Percentiles rank a stretch among this genome's conserved stretches.
phyloP scores from a whole-genome alignment of 2,797 vertebrate species.

The Aplochiton taeniatus region DNA sequence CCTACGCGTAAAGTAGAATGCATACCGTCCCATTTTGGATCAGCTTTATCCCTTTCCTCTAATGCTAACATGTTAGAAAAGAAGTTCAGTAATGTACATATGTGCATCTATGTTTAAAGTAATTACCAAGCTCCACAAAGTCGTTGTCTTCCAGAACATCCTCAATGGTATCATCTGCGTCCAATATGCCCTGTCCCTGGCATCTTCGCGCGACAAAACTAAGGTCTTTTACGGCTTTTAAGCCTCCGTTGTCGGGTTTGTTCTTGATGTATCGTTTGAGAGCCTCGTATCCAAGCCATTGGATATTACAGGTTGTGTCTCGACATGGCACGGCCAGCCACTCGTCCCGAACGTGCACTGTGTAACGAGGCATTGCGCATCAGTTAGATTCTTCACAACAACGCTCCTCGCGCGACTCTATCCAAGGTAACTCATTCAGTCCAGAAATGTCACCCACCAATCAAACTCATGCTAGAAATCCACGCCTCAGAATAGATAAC shows the following conservation, averaged over 20 bases:
- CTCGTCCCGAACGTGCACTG: slow-evolving; percentile 91
- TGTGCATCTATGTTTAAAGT: background rate
- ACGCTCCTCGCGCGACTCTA: slow-evolving; percentile 28
- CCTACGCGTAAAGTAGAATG: too few relatives aligned
- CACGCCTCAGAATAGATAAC: slow-evolving; percentile 60
- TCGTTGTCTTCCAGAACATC: slow-evolving; percentile 94
- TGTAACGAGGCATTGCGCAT: slow-evolving; percentile 87
- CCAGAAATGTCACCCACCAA: slow-evolving; percentile 53
- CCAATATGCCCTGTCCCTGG: slow-evolving; percentile 89
- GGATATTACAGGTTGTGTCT: slow-evolving; percentile 69
- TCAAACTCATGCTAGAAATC: slow-evolving; percentile 49
- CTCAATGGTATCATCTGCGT: slow-evolving; percentile 86
- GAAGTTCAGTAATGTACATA: background rate
- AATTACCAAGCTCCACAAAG: slow-evolving; percentile 95
- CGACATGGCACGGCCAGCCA: slow-evolving; percentile 92
- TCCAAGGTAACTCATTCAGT: slow-evolving; percentile 36
- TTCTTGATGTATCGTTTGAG: slow-evolving; percentile 93
- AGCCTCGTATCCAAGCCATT: slow-evolving; percentile 89
- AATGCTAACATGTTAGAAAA: too few relatives aligned
- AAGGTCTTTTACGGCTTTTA: slow-evolving; percentile 78
- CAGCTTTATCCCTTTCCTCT: too few relatives aligned
- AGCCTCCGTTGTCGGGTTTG: slow-evolving; percentile 93
- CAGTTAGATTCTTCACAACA: slow-evolving; percentile 17
- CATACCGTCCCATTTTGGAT: too few relatives aligned
- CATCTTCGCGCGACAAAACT: slow-evolving; percentile 86